Evolutionary conservation across 2,888 invertebrate genomes (phyloP).

Genomic region (Apamea sordens): DNA sequence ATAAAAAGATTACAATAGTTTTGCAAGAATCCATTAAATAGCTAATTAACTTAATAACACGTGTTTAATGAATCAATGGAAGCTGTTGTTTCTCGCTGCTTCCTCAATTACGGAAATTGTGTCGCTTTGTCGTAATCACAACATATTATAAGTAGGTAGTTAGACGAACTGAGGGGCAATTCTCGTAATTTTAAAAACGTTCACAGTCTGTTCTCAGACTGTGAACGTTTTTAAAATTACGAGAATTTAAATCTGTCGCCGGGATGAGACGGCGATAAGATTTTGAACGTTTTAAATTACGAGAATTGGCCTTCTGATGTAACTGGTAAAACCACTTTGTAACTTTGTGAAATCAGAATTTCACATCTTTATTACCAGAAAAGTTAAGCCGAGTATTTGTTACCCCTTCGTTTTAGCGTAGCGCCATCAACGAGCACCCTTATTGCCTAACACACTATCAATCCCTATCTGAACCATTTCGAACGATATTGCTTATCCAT

Average conservation of each 20-base stretch:
- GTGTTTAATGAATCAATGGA: constrained; percentile 9
- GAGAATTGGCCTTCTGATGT: no score
- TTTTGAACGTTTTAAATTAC: no score
- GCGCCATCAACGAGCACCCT: neutral
- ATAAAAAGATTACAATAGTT: neutral
- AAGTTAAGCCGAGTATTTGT: neutral
- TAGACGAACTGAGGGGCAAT: no score
- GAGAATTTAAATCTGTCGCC: no score
- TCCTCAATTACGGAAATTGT: constrained; percentile 46
- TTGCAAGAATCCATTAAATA: neutral
- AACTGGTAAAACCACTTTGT: constrained; percentile 1
- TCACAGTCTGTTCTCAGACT: no score
- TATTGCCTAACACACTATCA: neutral
- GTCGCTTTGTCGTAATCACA: constrained; percentile 35
- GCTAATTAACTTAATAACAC: constrained; percentile 40
- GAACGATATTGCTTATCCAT: neutral
- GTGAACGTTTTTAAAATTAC: no score
- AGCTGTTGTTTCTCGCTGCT: constrained; percentile 9
- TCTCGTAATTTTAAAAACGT: no score
- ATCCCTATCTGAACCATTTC: neutral
- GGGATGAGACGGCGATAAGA: no score
- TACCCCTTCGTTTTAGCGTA: neutral
- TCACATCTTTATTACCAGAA: neutral
- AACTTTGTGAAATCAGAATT: neutral
- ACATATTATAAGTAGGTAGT: neutral